Percentiles rank a stretch among this genome's conserved stretches.
These are phyloP conservation scores for Lepidurus packardi DNA, from an alignment of 1,140 invertebrate genomes.

Conservation along the genomic window DNA sequence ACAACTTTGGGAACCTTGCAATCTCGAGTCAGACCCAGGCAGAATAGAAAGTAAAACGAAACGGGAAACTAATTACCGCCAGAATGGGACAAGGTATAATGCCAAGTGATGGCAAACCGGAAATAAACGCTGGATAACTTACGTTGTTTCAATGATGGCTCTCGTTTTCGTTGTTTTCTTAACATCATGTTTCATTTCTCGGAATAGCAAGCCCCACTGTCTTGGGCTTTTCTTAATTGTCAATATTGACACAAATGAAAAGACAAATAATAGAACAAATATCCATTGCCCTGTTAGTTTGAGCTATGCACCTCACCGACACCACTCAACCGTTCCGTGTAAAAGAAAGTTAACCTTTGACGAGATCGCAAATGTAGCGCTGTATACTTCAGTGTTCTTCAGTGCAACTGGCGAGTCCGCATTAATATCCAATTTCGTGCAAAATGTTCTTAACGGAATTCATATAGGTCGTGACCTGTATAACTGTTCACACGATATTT, in stretches of 20 bases:
- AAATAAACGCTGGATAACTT: background rate
- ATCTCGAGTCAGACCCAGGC: background rate
- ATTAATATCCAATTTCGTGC: too few species aligned
- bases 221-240: background rate
- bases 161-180: background rate
- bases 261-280: background rate
- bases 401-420: too few species aligned
- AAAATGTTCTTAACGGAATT: too few species aligned
- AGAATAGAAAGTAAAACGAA: background rate
- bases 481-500: too few species aligned
- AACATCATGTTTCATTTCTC: conserved; percentile 11
- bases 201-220: background rate
- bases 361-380: too few species aligned
- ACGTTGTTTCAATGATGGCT: conserved; percentile 8
- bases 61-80: background rate
- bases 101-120: background rate
- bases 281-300: background rate
- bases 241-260: conserved; percentile 11
- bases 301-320: background rate
- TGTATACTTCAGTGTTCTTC: too few species aligned
- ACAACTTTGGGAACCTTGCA: background rate
- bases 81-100: background rate
- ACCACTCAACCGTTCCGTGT: too few species aligned
- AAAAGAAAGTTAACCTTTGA: too few species aligned
- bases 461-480: too few species aligned